phyloP scores from a whole-genome alignment of 2,797 vertebrate genomes.

The Malurus splendens region DNA sequence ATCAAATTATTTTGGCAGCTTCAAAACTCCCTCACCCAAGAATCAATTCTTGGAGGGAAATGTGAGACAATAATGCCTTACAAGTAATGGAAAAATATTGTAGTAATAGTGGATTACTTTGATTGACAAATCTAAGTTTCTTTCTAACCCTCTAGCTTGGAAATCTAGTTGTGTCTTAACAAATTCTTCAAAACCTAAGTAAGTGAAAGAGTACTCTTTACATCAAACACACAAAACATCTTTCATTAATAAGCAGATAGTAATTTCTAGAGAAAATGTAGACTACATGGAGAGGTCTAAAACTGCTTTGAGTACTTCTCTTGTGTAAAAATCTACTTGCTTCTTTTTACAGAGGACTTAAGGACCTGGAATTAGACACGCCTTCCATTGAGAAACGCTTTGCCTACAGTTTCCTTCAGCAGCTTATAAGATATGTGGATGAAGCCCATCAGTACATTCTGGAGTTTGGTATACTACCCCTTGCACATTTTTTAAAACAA shows the following conservation, averaged over 20 bases:
- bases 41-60: background rate
- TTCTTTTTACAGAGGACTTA: conserved; percentile 77
- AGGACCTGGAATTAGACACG: conserved; percentile 89
- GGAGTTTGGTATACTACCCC: conserved; percentile 81
- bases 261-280: background rate
- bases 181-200: background rate
- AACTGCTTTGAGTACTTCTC: background rate
- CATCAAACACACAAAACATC: background rate
- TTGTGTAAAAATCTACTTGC: background rate
- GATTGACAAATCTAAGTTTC: background rate
- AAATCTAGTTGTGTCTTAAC: background rate
- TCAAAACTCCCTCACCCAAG: background rate
- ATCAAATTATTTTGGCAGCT: background rate
- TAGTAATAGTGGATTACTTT: background rate
- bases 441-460: conserved; percentile 90
- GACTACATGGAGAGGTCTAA: background rate
- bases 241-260: background rate
- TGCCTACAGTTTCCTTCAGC: conserved; percentile 92
- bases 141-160: background rate
- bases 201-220: background rate
- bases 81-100: background rate
- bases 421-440: conserved; percentile 90
- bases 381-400: conserved; percentile 94
- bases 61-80: background rate
- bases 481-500: background rate